These are phyloP conservation scores for Punctoribates punctum DNA, from an alignment of 2,888 invertebrate species.

Conservation along the genomic window DNA sequence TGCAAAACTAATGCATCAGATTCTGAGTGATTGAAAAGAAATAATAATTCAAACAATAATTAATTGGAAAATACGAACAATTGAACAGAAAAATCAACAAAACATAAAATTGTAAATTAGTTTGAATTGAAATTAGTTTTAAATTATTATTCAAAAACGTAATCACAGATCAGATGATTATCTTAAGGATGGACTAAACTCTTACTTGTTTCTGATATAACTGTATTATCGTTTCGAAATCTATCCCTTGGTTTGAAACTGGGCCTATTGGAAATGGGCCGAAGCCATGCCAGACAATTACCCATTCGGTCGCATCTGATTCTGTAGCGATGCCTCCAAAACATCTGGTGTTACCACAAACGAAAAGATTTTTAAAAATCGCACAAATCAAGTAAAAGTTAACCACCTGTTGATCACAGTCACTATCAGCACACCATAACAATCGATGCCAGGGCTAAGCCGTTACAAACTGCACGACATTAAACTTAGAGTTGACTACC, in stretches of 20 bases:
- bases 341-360: conserved; percentile 20
- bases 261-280: neutral
- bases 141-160: neutral
- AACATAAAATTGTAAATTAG: neutral
- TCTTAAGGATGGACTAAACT: neutral
- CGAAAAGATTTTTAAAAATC: neutral
- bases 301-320: conserved; percentile 34
- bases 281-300: conserved; percentile 24
- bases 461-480: neutral
- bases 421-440: neutral
- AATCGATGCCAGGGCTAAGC: conserved; percentile 30
- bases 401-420: conserved; percentile 27
- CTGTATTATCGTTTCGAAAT: conserved; percentile 1
- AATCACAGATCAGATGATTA: neutral
- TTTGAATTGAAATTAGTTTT: neutral
- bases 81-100: neutral
- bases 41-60: conserved; percentile 1
- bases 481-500: neutral
- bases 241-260: neutral
- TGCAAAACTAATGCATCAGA: conserved; percentile 63
- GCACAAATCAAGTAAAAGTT: conserved; percentile 29
- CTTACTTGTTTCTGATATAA: conserved; percentile 19
- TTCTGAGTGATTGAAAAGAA: conserved; percentile 20
- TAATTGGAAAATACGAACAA: neutral
- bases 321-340: conserved; percentile 25